Percentiles rank a stretch among this genome's conserved stretches.
Conservation (phyloP, 2,797 vertebrate genomes). For the Spinus olivaceus region DNA sequence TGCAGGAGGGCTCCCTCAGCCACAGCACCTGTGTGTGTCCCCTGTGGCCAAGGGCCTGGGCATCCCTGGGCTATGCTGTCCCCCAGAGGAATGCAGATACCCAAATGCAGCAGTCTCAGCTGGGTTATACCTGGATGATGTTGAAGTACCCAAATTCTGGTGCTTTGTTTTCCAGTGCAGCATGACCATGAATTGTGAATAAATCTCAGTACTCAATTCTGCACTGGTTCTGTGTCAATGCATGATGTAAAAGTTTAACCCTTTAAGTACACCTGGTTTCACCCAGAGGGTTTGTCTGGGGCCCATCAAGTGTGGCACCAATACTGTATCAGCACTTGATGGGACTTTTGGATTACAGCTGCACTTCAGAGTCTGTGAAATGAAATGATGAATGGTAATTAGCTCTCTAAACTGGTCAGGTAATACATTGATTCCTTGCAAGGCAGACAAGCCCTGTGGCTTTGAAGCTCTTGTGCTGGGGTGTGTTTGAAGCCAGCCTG, state of each 20-base stretch:
- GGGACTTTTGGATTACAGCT: neutral
- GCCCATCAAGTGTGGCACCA: neutral
- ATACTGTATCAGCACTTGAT: accelerated
- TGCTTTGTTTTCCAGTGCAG: conserved; percentile 33
- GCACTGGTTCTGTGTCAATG: neutral
- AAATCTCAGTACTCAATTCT: neutral
- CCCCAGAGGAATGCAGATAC: accelerated
- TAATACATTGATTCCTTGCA: accelerated
- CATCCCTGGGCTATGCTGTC: neutral
- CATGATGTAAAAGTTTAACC: neutral
- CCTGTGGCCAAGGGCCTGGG: neutral
- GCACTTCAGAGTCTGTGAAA: neutral
- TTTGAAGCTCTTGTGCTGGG: neutral
- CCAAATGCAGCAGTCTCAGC: neutral
- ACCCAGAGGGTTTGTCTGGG: neutral
- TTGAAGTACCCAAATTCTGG: neutral
- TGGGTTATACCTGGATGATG: neutral
- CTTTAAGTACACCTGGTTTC: neutral
- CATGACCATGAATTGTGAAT: conserved; percentile 43
- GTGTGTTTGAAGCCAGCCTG: no score
- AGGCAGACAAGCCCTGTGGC: neutral
- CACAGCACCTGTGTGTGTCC: neutral
- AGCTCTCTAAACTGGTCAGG: neutral
- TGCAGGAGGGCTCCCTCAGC: neutral
- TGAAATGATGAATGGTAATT: neutral